phyloP scores from a whole-genome alignment of 2,888 invertebrate species.

The Lepidocyrtinus sp. region DNA sequence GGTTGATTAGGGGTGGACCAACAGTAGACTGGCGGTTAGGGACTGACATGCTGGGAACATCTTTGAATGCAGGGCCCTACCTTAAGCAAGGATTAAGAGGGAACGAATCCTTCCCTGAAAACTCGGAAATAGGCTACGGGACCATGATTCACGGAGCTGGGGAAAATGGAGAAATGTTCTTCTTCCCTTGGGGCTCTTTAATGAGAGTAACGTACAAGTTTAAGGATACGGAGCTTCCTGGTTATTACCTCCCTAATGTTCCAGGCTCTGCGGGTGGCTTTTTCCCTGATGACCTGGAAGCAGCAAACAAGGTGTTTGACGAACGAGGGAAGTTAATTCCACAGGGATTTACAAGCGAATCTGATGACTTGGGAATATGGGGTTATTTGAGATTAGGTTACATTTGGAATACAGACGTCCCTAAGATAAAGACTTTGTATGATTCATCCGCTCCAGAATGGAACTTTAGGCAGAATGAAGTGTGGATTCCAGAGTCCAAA shows the following conservation, averaged over 20 bases:
- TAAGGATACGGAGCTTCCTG: not conserved
- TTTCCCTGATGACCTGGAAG: not conserved
- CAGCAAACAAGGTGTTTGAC: not conserved
- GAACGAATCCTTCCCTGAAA: not conserved
- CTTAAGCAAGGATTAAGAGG: not conserved
- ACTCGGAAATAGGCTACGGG: not conserved
- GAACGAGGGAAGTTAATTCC: conserved; percentile 24
- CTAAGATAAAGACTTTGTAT: not conserved
- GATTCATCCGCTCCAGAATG: not conserved
- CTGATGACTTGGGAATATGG: conserved; percentile 2
- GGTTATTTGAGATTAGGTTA: not conserved
- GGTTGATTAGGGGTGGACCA: not conserved
- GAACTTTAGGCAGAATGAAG: not conserved
- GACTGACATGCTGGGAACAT: not conserved
- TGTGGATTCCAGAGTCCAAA: conserved; percentile 10
- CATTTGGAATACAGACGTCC: not conserved
- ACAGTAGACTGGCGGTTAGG: not conserved
- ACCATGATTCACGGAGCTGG: conserved; percentile 14
- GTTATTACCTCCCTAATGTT: conserved; percentile 15
- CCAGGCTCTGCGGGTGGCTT: not conserved
- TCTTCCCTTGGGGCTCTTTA: conserved; percentile 19
- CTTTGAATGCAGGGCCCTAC: conserved; percentile 7
- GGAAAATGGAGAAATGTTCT: conserved; percentile 2
- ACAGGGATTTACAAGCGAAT: not conserved
- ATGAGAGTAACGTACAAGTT: not conserved